Conservation (phyloP, 2,797 vertebrate genomes). For the Fringilla coelebs region DNA sequence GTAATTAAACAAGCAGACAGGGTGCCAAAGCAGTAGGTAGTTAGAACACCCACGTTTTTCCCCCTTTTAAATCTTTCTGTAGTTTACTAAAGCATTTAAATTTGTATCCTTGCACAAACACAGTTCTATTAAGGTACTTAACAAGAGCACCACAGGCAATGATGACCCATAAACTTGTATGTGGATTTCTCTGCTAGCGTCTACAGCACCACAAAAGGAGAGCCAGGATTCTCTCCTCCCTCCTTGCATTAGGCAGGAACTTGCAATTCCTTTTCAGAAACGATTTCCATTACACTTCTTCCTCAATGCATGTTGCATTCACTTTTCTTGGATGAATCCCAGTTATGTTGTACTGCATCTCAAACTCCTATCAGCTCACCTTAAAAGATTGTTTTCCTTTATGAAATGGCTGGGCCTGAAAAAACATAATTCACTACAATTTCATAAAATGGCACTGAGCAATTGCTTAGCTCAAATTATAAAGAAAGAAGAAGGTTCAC, state of each 20-base stretch:
- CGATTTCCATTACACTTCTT: background rate
- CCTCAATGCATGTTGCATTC: background rate
- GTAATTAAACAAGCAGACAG: conserved; percentile 19
- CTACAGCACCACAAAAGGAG: background rate
- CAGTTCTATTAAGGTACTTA: background rate
- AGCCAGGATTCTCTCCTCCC: background rate
- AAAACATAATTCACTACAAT: background rate
- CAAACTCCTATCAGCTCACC: background rate
- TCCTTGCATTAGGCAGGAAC: background rate
- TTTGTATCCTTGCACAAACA: background rate
- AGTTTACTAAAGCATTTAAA: background rate
- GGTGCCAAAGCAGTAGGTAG: background rate
- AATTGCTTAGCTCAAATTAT: background rate
- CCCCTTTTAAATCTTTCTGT: background rate
- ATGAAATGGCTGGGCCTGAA: background rate
- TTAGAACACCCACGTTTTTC: background rate
- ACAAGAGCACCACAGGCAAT: background rate
- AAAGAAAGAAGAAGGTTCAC: background rate
- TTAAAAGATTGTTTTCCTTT: background rate
- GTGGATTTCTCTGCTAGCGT: background rate
- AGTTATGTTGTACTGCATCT: background rate
- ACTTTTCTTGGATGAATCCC: background rate
- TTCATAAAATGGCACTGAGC: background rate
- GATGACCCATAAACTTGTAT: background rate
- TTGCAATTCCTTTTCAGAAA: background rate